phyloP scores from a whole-genome alignment of 1,140 invertebrate genomes.

The Stegodyphus dumicola region DNA sequence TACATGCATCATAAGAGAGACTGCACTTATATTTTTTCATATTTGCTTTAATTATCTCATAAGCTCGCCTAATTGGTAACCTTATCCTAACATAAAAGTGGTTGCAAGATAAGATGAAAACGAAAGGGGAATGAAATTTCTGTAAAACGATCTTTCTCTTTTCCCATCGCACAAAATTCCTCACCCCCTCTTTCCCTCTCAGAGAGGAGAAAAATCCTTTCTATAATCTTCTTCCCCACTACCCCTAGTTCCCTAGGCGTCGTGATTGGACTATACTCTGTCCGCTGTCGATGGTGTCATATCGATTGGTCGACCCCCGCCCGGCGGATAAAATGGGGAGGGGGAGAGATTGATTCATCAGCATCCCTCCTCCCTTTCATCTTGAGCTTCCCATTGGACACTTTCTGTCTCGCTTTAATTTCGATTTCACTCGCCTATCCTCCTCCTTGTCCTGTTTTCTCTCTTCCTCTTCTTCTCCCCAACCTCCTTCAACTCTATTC shows the following conservation, averaged over 20 bases:
- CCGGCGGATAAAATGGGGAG: neutral
- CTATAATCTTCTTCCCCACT: constrained; percentile 1
- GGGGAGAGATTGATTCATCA: constrained; percentile 46
- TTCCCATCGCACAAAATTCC: neutral
- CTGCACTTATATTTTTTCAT: no score
- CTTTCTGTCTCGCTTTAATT: constrained; percentile 50
- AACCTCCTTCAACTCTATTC: neutral
- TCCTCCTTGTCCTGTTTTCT: neutral
- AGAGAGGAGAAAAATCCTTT: constrained; percentile 6
- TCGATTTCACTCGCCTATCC: constrained; percentile 30
- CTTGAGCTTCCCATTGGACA: constrained; percentile 50
- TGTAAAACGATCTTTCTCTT: neutral
- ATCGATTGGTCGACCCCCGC: constrained; percentile 44
- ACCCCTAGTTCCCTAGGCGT: neutral
- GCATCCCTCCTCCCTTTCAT: constrained; percentile 42
- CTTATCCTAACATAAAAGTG: neutral
- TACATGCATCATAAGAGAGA: no score
- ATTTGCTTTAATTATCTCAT: no score
- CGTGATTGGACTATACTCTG: constrained; percentile 44
- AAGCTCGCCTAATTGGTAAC: no score
- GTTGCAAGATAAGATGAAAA: neutral
- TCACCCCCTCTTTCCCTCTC: no score
- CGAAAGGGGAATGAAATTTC: neutral
- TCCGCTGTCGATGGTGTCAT: constrained; percentile 38
- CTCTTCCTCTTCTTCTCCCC: neutral